Base-by-base conservation (phyloP, 1,140 invertebrate species). In the Orchestia grillus region DNA sequence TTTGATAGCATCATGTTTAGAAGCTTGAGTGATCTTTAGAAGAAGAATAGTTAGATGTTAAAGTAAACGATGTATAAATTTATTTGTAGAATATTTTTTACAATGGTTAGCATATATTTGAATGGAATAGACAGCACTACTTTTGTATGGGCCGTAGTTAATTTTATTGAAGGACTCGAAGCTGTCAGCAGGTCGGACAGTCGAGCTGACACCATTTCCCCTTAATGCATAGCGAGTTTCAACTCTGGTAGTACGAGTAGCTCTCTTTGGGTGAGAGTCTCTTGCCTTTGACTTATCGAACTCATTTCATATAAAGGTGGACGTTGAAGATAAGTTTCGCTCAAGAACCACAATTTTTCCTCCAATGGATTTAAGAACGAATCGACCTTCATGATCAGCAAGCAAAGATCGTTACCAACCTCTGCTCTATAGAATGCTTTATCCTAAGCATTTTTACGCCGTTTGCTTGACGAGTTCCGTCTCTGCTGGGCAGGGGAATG, bases 11-110 rank as follows among this genome's bases (percentile, higher is more conserved):
- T 91, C 44, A 43, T 42, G 44, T 42, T 42, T 91, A 43, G 41
- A 91, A 91, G 4, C 36, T 43, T 91, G 44, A 91, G 44, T 91
- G 41, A 91, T 43, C 88, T 91, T 91, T 91, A 42, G 41, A 91
- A 43, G 44, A 91, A 91, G 88, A 91, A 44, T 91, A 91, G 88
- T 43, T 91, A 91, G 88, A 42, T 91, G 88, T 91, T 43, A 94
- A 94, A 45, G 44, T 44, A 94, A 94, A 47, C 40, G 92, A 44
- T 94, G 92, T 94, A 94, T 45, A 94, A 44, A 94, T 94, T 94
- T n/a, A 47, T 94, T 94, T 45, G 92, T 94, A 94, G 92, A 47
- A 44, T 94, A 45, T 94, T 94, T 94, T 94, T 47, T 94, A 94
- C 92, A 44, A 94, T 8, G 92, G 92, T 47, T 94, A 94, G 92